These are phyloP conservation scores for Physella acuta DNA, from an alignment of 1,140 invertebrate genomes.

Conservation along the genomic window DNA sequence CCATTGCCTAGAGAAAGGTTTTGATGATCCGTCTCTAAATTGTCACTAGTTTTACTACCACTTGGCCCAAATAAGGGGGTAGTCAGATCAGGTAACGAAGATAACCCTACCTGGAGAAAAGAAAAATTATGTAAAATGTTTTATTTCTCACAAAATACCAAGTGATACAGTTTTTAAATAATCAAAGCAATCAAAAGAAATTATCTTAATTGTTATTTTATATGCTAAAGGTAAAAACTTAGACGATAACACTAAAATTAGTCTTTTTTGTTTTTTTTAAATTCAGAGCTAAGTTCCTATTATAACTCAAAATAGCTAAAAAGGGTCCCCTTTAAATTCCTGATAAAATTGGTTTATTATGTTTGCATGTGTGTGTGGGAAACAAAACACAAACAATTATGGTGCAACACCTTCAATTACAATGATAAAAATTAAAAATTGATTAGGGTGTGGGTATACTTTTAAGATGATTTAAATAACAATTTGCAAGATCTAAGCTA, in stretches of 20 bases:
- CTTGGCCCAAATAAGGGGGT: slow-evolving; percentile 36
- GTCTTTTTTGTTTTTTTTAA: too few species aligned
- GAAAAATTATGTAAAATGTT: background rate
- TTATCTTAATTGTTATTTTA: background rate
- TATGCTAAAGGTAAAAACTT: background rate
- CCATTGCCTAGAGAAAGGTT: slow-evolving; percentile 12
- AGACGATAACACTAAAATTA: background rate
- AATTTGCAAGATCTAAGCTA: background rate
- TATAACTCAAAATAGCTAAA: slow-evolving; percentile 62
- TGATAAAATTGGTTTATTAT: slow-evolving; percentile 34
- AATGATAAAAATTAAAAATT: slow-evolving; percentile 12
- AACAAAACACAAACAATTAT: slow-evolving; percentile 32
- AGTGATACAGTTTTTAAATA: background rate
- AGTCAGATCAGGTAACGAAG: slow-evolving; percentile 29
- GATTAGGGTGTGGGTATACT: background rate
- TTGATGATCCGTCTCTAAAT: slow-evolving; percentile 18
- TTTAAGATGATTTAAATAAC: background rate
- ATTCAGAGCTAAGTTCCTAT: slow-evolving; percentile 52
- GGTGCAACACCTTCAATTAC: slow-evolving; percentile 51
- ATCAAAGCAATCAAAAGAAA: background rate
- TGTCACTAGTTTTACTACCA: slow-evolving; percentile 23
- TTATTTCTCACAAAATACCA: background rate
- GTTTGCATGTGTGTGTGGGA: slow-evolving; percentile 27
- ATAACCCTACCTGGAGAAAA: slow-evolving; percentile 28
- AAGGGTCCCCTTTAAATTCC: slow-evolving; percentile 39